phyloP scores from a whole-genome alignment of 2,113 vertebrate genomes.

The Bujurquina vittata region DNA sequence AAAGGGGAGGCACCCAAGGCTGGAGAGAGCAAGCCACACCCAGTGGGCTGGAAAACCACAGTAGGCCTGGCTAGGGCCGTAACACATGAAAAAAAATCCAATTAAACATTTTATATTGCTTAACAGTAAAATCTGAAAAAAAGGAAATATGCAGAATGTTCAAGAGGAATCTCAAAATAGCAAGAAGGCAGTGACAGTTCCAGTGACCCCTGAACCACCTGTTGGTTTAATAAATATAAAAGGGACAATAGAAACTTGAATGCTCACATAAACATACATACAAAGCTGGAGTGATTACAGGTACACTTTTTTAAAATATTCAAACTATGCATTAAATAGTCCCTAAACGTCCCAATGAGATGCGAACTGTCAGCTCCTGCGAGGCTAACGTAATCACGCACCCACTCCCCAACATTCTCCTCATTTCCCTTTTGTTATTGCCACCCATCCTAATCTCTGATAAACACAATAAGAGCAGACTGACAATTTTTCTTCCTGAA shows the following conservation, averaged over 20 bases:
- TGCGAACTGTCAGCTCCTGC: background rate
- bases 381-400: background rate
- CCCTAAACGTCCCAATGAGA: background rate
- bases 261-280: background rate
- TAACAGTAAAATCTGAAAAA: background rate
- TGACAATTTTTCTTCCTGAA: conserved; percentile 41
- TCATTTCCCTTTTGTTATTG: background rate
- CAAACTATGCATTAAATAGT: background rate
- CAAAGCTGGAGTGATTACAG: background rate
- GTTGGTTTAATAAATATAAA: background rate
- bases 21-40: no score
- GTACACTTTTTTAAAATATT: background rate
- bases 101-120: background rate
- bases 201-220: background rate
- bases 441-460: conserved; percentile 51
- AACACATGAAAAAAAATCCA: background rate
- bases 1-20: no score
- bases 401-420: background rate
- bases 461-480: conserved; percentile 53
- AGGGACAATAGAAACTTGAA: background rate
- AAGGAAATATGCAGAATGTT: background rate
- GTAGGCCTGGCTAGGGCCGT: no score
- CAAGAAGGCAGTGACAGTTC: background rate
- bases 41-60: no score
- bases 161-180: background rate